Evolutionary conservation across 2,797 vertebrate species (phyloP), one percentile per base, ranked within the genome.

Genomic region (Aulostomus chinensis): DNA sequence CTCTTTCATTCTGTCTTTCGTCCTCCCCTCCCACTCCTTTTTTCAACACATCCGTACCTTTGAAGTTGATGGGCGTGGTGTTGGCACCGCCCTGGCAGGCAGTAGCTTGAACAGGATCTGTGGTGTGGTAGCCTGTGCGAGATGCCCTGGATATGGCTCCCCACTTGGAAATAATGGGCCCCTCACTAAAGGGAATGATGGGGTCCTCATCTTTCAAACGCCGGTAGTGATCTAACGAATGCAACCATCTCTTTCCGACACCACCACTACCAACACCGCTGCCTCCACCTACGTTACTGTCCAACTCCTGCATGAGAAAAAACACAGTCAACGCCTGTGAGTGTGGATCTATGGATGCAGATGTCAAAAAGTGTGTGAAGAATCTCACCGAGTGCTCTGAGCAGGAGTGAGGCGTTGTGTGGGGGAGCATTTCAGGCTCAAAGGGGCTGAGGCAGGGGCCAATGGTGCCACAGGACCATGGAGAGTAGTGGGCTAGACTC

Each of bases 151-250:
- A 98, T 85, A 98, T 98, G 17, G 95, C 96, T 2, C 96, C 96
- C 96, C 96, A 98, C 81, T 98, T 98, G 60, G 96, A 98, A 85
- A 98, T 98, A 75, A 98, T 98, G 14, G 96, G 96, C 32, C 95
- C 96, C 40, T 98, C 96, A 0, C 94, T 92, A 30, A 98, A 98
- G 1, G 96, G 96, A 88, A 98, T 98, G 80, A 98, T 98, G 10
- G 96, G 96, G 69, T 98, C 96, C 77, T 98, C 96, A 9, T 98
- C 96, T 81, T 96, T 98, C 21, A 91, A 73, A 20, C 94, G 92
- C 31, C 94, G 88, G 80, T 94, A 94, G 22, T 94, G 90, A 77
- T 96, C 95, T 65, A 94, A 90, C 1, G 93, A 90, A 62, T 92
- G 93, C 34, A 95, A 90, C 90, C 93, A 93, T 56, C 89, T 90